Evolutionary conservation across 2,113 vertebrate genomes (phyloP), one percentile per base, ranked within the genome.

Genomic region (Cavia porcellus): DNA sequence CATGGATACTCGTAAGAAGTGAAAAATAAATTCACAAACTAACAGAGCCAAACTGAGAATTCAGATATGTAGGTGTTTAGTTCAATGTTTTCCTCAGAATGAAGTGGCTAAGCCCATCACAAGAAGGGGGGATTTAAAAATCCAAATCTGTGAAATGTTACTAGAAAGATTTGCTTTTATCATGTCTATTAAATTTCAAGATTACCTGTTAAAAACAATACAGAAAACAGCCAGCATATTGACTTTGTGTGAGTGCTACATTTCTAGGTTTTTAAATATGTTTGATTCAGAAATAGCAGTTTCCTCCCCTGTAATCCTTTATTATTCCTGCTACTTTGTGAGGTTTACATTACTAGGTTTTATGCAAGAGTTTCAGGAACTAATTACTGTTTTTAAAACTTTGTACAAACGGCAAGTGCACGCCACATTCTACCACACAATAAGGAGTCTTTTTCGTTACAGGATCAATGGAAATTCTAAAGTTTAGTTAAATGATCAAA

Each of bases 401-500:
- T 61, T 79, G 20, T 17, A n/a, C 59, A 50, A 80, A 72, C 86
- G 74, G 2, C 12, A 90, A 90, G 50, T 47, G 22, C 24, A 32
- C 5, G 50, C 32, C n/a, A 61, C 38, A 59, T 52, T 79, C 84
- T 91, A 25, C 12, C 79, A 11, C 1, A 72, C 11, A 38, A 38
- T 35, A 68, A 95, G 82, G 86, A 95, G 74, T 28, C 50, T 30
- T 75, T 19, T 95, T 89, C 95, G 45, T 25, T 22, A 66, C 20
- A 50, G 8, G 66, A 17, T 8, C 89, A 93, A 91, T 12, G 20
- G 90, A 96, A 85, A 32, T 9, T 59, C 86, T 75, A 57, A 88
- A 93, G 86, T 91, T 75, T 35, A 90, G 35, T 84, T 84, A 77
- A 95, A 64, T 55, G 17, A 85, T 38, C 55, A 96, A 97, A 86